Conservation (phyloP, 2,797 vertebrate species). For the Naso thynnoides region DNA sequence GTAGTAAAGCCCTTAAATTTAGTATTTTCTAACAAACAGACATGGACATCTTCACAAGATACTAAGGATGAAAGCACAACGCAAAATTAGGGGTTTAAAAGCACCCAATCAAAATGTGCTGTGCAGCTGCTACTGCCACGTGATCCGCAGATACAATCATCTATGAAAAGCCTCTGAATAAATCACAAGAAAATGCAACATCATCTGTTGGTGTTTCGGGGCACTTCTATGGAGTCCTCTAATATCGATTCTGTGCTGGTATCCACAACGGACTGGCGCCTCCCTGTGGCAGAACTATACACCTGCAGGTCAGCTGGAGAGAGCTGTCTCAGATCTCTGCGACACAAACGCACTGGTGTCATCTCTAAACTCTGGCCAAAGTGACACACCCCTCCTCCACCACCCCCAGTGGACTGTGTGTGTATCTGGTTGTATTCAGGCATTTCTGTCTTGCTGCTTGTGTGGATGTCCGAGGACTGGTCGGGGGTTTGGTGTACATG, state of each 20-base stretch:
- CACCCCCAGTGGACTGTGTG: slow-evolving; percentile 19
- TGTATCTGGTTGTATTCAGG: slow-evolving; percentile 8
- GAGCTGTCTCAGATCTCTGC: slow-evolving; percentile 86
- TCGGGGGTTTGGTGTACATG: slow-evolving; percentile 11
- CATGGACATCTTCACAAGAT: too few relatives aligned
- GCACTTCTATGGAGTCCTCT: slow-evolving; percentile 86
- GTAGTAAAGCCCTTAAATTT: neutral
- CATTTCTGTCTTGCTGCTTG: slow-evolving; percentile 13
- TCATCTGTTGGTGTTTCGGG: slow-evolving; percentile 72
- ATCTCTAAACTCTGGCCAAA: slow-evolving; percentile 56
- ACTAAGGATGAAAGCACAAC: too few relatives aligned
- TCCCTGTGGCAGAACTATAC: slow-evolving; percentile 62
- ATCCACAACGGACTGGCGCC: slow-evolving; percentile 68
- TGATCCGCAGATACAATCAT: neutral
- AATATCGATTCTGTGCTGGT: slow-evolving; percentile 74
- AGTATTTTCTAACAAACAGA: neutral
- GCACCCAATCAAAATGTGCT: neutral
- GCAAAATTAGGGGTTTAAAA: slow-evolving; percentile 4
- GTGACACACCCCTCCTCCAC: slow-evolving; percentile 11
- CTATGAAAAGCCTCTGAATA: neutral
- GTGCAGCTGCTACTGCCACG: neutral
- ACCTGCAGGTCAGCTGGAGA: slow-evolving; percentile 75
- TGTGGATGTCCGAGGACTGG: slow-evolving; percentile 35
- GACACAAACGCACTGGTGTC: slow-evolving; percentile 83
- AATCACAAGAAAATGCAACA: neutral